phyloP scores from a whole-genome alignment of 1,140 invertebrate genomes.

The Drosophila subpulchrella region DNA sequence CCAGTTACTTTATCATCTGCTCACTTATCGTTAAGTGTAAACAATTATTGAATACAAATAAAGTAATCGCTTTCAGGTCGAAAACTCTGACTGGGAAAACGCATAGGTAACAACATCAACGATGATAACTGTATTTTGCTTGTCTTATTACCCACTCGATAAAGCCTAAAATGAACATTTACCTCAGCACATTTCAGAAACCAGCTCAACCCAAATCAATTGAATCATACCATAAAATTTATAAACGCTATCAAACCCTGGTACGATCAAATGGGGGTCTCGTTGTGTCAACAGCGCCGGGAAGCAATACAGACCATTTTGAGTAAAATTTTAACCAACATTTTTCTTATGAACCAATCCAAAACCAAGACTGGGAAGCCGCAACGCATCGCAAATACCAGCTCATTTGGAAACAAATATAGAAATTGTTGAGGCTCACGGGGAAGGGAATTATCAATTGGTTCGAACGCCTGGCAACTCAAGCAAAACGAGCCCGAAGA shows the following conservation, averaged over 20 bases:
- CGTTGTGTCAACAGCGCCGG: slow-evolving; percentile 2
- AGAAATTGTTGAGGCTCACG: neutral
- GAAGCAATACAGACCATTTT: slow-evolving; percentile 55
- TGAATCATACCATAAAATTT: slow-evolving; percentile 75
- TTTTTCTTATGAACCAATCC: slow-evolving; percentile 39
- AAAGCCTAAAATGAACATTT: slow-evolving; percentile 62
- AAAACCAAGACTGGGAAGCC: slow-evolving; percentile 18
- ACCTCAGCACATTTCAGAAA: slow-evolving; percentile 39
- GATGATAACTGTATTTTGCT: slow-evolving; percentile 14
- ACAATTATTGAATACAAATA: too few relatives aligned
- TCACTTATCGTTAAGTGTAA: too few relatives aligned
- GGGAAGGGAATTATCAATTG: slow-evolving; percentile 17
- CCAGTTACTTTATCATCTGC: too few relatives aligned
- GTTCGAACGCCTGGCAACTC: slow-evolving; percentile 30
- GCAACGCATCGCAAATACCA: neutral
- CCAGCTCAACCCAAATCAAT: slow-evolving; percentile 56
- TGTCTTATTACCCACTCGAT: slow-evolving; percentile 46
- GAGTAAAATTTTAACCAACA: slow-evolving; percentile 58
- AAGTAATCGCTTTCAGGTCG: slow-evolving; percentile 45
- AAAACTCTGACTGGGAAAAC: neutral
- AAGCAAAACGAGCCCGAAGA: slow-evolving; percentile 46
- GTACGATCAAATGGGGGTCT: slow-evolving; percentile 6
- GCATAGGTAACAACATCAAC: slow-evolving; percentile 4
- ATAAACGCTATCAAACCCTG: slow-evolving; percentile 19
- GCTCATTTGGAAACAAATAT: slow-evolving; percentile 29